Conservation (phyloP, 53 echinoderm and acorn worm genomes). For the Henricia sp. region DNA sequence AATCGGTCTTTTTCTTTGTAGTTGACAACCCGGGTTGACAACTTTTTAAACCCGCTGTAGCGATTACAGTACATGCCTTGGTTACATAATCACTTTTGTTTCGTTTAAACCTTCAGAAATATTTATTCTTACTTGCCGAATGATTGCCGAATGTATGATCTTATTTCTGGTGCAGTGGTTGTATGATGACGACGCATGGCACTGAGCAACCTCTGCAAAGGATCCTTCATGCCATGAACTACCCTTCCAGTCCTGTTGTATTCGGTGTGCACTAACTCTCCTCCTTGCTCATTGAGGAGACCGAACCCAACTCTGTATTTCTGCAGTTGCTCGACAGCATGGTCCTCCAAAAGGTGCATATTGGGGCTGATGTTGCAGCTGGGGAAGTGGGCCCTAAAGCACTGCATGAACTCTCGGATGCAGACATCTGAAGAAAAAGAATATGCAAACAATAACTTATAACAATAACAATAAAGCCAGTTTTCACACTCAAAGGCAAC, state of each 20-base stretch:
- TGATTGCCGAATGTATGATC: background rate
- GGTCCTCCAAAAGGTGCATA: conserved; percentile 57
- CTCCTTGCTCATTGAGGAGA: conserved; percentile 62
- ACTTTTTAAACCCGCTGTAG: too few species aligned
- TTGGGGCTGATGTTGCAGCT: conserved; percentile 49
- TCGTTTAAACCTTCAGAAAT: too few species aligned
- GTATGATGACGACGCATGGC: conserved; percentile 31
- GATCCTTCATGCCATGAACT: conserved; percentile 40
- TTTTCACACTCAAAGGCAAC: background rate
- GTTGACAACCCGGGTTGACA: too few species aligned
- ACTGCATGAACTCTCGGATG: conserved; percentile 56
- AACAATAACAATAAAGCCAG: background rate
- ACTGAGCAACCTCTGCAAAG: conserved; percentile 1
- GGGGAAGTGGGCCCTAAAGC: conserved; percentile 43
- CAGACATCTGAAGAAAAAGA: conserved; percentile 18
- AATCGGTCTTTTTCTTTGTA: too few species aligned
- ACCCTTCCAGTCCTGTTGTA: conserved; percentile 43
- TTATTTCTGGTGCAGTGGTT: conserved; percentile 34
- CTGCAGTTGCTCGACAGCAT: conserved; percentile 19
- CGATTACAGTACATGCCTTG: too few species aligned
- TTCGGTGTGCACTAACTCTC: conserved; percentile 58
- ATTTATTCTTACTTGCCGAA: background rate
- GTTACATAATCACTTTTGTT: too few species aligned
- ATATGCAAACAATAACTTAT: background rate
- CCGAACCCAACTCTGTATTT: conserved; percentile 36